Evolutionary conservation across 2,888 invertebrate species (phyloP).

Genomic region (Trichogramma dendrolimi): DNA sequence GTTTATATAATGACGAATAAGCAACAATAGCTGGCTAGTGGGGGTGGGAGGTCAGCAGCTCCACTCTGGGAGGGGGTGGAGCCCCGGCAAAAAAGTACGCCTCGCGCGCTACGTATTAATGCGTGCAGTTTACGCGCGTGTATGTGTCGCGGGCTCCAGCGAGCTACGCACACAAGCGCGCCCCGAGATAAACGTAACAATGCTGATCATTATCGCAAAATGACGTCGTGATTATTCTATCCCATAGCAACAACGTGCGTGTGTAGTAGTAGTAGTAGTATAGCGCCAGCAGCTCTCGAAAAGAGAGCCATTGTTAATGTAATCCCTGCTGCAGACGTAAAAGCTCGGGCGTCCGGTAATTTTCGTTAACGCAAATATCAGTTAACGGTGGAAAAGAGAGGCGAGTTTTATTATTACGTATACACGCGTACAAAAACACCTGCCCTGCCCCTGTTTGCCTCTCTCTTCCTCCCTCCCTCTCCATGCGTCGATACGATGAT

Average conservation of each 20-base stretch:
- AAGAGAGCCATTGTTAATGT: slow-evolving; percentile 28
- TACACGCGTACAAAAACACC: slow-evolving; percentile 8
- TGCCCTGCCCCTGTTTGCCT: too few species aligned
- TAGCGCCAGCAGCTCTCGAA: slow-evolving; percentile 11
- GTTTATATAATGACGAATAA: too few species aligned
- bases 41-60: too few species aligned
- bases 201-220: slow-evolving; percentile 29
- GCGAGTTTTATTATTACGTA: slow-evolving; percentile 26
- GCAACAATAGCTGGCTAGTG: too few species aligned
- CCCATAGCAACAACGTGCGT: neutral
- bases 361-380: slow-evolving; percentile 30
- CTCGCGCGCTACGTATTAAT: too few species aligned
- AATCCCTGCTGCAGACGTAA: slow-evolving; percentile 30
- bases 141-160: too few species aligned
- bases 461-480: too few species aligned
- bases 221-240: slow-evolving; percentile 29
- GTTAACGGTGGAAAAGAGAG: slow-evolving; percentile 24
- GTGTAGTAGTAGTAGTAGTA: too few species aligned
- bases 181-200: slow-evolving; percentile 26
- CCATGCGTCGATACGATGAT: too few species aligned
- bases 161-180: neutral
- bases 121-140: too few species aligned
- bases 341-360: slow-evolving; percentile 29
- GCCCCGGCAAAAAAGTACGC: too few species aligned
- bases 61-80: too few species aligned